Evolutionary conservation across 2,113 vertebrate genomes (phyloP).

Genomic region (Nothocercus julius): DNA sequence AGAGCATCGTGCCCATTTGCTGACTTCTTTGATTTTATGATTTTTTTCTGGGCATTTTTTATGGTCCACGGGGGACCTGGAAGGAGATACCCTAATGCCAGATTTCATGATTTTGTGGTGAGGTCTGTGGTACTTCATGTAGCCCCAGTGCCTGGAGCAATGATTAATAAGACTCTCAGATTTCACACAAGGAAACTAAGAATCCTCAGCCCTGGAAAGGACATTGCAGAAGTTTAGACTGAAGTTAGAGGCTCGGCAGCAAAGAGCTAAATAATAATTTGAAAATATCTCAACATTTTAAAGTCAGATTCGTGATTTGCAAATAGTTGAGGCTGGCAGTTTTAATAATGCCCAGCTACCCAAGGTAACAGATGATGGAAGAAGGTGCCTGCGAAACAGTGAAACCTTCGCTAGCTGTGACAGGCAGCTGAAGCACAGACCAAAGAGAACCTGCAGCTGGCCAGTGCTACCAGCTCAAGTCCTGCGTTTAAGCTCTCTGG

Average conservation of each 20-base stretch:
- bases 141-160: background rate
- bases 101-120: background rate
- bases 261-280: background rate
- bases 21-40: background rate
- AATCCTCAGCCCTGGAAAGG: background rate
- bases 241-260: fast-evolving
- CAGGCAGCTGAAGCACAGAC: background rate
- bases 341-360: background rate
- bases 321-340: background rate
- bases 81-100: background rate
- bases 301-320: background rate
- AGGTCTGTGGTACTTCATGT: fast-evolving
- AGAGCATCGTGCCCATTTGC: background rate
- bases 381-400: background rate
- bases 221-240: background rate
- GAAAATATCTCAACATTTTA: background rate
- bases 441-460: background rate
- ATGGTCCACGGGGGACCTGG: background rate
- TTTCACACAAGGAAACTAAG: background rate
- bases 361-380: background rate
- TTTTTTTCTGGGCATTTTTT: background rate
- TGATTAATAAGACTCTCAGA: fast-evolving
- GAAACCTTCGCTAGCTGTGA: background rate
- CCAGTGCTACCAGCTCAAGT: background rate
- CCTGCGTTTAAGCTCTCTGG: background rate